A percentile compares a stretch with the other conserved stretches of the same genome.
Conservation (phyloP, 2,797 vertebrate genomes). For the Pseudochirops cupreus region DNA sequence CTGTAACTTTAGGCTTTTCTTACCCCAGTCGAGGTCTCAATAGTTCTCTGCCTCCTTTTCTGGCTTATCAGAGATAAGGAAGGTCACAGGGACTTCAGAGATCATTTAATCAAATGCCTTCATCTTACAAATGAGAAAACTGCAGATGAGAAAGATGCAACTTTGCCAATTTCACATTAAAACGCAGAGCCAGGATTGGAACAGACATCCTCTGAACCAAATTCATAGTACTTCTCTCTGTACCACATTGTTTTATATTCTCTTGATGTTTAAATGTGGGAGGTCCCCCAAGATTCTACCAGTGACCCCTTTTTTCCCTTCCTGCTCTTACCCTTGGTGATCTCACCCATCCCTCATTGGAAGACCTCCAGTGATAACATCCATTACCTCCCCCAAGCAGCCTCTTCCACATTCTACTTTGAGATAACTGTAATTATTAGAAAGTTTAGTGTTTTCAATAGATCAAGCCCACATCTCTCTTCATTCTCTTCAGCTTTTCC, state of each 20-base stretch:
- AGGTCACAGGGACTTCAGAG: not conserved
- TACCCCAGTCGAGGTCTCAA: not conserved
- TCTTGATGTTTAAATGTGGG: not conserved
- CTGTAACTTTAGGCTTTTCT: conserved; percentile 61
- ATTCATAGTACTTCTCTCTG: not conserved
- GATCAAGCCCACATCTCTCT: not conserved
- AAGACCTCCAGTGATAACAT: not conserved
- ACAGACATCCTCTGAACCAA: not conserved
- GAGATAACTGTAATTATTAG: not conserved
- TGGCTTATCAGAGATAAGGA: not conserved
- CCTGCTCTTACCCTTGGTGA: not conserved
- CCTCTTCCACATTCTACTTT: not conserved
- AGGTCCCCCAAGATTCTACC: not conserved
- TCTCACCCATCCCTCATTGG: not conserved
- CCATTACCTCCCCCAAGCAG: not conserved
- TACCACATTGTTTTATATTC: not conserved
- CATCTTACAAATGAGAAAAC: not conserved
- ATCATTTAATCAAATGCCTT: not conserved
- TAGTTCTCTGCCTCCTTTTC: not conserved
- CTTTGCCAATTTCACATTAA: not conserved
- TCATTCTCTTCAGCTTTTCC: not conserved
- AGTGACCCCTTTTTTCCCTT: not conserved
- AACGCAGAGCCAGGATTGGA: not conserved
- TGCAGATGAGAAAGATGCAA: not conserved
- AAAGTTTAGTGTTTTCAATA: not conserved